Base-by-base conservation (phyloP, 1,140 invertebrate species). In the Spodoptera litura region DNA sequence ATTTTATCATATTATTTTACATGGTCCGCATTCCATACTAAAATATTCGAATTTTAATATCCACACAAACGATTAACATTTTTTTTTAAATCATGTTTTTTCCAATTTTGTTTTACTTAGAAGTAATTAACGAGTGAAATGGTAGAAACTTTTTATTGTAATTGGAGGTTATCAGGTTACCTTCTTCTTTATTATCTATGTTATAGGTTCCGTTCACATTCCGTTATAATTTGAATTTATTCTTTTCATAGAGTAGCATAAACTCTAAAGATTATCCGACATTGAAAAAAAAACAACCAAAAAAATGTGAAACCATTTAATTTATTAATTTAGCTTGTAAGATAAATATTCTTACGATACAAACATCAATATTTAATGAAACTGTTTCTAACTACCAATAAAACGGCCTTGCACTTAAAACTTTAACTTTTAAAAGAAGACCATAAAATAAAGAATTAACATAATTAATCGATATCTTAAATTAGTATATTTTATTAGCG, bases 11-110 rank as follows among this genome's bases (percentile, higher is more conserved):
- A 89, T 89, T 88, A 81, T 77, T 77, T 77, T 77, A 64, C 68
- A 85, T 86, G 85, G 88, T 89, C 91, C 90, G 90, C 91, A 93
- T 92, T 91, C 91, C 89, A 75, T 52, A 80, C 74, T 81, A 79
- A 77, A 87, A 81, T 77, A 79, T 82, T 86, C 70, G 31, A 72
- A 81, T 77, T 78, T 83, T 44, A 44, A 79, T 78, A 58, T 51
- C 55, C 55, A 71, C 49, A 73, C 51, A 74, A 72, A 64, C 72
- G 62, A 78, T 78, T 79, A 79, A 81, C 56, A 78, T 78, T 81
- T 49, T 78, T 62, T 71, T 38, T 78, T 49, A 72, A 31, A 62
- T 76, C 15, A n/a, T 55, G 78, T 78, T 64, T 81, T 81, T 82
- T 74, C 78, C 81, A 76, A 79, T 56, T 72, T n/a, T 72, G 61